Evolutionary conservation across 2,888 invertebrate species (phyloP).

Genomic region (Itoplectis maculator): DNA sequence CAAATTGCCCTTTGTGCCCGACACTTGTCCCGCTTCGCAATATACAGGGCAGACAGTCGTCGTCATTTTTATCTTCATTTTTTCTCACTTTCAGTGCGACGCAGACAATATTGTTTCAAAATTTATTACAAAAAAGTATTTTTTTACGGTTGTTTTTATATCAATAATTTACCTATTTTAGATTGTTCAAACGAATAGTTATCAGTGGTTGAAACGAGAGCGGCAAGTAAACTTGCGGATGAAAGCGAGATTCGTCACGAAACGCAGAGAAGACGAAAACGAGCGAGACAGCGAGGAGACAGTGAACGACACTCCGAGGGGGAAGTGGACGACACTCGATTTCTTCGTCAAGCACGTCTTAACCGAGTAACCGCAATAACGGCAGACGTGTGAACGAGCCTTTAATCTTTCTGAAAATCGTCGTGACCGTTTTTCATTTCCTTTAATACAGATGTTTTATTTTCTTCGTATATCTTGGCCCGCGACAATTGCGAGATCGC

Average conservation of each 20-base stretch:
- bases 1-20: slow-evolving; percentile 7
- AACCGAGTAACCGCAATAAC: slow-evolving; percentile 36
- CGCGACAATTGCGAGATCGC: slow-evolving; percentile 9
- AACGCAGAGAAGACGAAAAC: neutral
- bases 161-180: neutral
- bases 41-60: neutral
- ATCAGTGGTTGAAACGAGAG: neutral
- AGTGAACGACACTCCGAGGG: neutral
- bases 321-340: slow-evolving; percentile 20
- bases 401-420: slow-evolving; percentile 21
- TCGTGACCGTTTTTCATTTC: slow-evolving; percentile 41
- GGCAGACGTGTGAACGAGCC: slow-evolving; percentile 28
- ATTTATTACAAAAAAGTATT: no score
- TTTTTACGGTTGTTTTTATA: no score
- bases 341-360: slow-evolving; percentile 22
- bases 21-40: slow-evolving; percentile 4
- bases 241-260: slow-evolving; percentile 29
- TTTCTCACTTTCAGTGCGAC: neutral
- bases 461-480: neutral
- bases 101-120: neutral
- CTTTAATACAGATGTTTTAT: slow-evolving; percentile 42
- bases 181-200: neutral
- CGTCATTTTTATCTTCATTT: no score
- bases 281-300: no score
- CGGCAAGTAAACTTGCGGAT: neutral